phyloP scores from a whole-genome alignment of 2,113 vertebrate species.

The Mesocricetus auratus region DNA sequence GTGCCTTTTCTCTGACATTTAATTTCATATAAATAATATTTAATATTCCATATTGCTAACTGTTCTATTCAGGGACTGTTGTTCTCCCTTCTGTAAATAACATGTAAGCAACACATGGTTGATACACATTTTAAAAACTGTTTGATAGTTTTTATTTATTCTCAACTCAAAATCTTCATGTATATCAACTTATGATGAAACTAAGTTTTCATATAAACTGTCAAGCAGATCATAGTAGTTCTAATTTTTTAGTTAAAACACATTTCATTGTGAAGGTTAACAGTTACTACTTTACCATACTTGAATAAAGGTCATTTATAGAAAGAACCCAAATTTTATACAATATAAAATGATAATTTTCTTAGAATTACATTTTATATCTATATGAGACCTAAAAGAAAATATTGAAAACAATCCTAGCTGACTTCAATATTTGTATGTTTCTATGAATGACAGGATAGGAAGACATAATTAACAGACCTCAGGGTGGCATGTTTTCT shows the following conservation, averaged over 20 bases:
- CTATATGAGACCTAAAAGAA: neutral
- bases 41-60: slow-evolving; percentile 76
- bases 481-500: neutral
- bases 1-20: slow-evolving; percentile 85
- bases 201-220: slow-evolving; percentile 1
- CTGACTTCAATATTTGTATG: neutral
- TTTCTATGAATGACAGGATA: neutral
- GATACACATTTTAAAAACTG: slow-evolving; percentile 78
- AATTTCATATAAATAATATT: slow-evolving; percentile 79
- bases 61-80: slow-evolving; percentile 85
- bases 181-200: slow-evolving; percentile 29
- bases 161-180: slow-evolving; percentile 56
- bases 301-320: slow-evolving; percentile 1
- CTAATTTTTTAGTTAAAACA: slow-evolving; percentile 39
- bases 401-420: neutral
- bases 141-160: slow-evolving; percentile 77
- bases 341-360: neutral
- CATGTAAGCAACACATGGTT: slow-evolving; percentile 82
- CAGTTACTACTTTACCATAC: neutral
- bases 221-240: slow-evolving; percentile 20
- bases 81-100: slow-evolving; percentile 86
- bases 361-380: neutral
- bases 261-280: slow-evolving; percentile 28
- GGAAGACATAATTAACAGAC: neutral
- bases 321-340: neutral